Percentiles rank a stretch among this genome's conserved stretches.
Evolutionary conservation across 2,888 invertebrate genomes (phyloP).

Genomic region (Archaeoteleia sp.): DNA sequence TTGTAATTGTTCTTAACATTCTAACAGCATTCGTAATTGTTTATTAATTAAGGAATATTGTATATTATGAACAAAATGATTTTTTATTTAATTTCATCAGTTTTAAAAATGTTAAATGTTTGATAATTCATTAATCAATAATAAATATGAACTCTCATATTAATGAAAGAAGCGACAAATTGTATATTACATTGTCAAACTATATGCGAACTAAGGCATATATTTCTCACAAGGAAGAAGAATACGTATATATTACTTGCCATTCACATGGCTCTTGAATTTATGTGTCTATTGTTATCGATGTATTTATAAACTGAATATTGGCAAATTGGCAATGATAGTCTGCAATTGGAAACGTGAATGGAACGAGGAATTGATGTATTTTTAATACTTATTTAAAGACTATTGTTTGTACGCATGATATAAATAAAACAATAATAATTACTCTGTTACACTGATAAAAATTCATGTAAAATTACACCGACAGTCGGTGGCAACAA

Average conservation of each 20-base stretch:
- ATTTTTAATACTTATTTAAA: not conserved
- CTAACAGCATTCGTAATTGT: no score
- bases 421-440: no score
- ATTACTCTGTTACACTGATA: no score
- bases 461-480: no score
- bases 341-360: not conserved
- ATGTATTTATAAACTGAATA: not conserved
- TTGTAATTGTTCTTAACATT: no score
- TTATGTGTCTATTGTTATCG: not conserved
- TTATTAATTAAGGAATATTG: no score
- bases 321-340: not conserved
- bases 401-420: no score
- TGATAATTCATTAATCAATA: no score
- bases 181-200: not conserved
- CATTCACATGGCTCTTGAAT: not conserved
- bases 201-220: not conserved
- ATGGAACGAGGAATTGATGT: not conserved
- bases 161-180: not conserved
- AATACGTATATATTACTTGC: not conserved
- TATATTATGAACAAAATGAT: no score
- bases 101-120: not conserved
- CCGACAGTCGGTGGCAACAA: no score
- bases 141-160: no score
- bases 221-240: not conserved
- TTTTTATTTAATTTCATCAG: not conserved